Base-by-base conservation (phyloP, 2,113 vertebrate genomes). In the Paralichthys olivaceus region DNA sequence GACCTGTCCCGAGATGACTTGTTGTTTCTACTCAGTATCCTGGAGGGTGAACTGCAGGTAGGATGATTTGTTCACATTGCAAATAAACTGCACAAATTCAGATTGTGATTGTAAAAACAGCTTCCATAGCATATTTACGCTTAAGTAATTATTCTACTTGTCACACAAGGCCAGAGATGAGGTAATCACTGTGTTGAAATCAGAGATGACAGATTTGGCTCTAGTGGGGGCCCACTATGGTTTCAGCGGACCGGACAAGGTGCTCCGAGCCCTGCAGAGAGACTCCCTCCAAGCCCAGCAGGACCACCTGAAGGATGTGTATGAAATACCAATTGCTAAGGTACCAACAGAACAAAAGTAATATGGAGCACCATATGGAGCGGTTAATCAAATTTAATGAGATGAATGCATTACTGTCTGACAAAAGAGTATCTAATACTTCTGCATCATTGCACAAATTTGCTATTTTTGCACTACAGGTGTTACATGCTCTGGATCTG, bases 121-220 rank as follows among this genome's bases (percentile, higher is more conserved):
- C 25, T 5, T 15, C 40, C 25, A 25, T 65, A 20, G 28, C 2
- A 64, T 15, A 13, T 28, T 47, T 20, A 40, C 73, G 26, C 49
- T 26, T 62, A 80, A 61, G 15, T 32, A 12, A 37, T 4, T 4
- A 23, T 70, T 71, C 54, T 54, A 2, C 69, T 80, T 77, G 58
- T 78, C 70, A n/a, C 61, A 32, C 55, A 84, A 97, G 96, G 96
- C 96, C 75, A 93, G 94, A 87, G 96, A 97, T 93, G 96, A 98
- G 91, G 96, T 96, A 84, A 96, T 97, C 80, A 91, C 93, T 19
- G 92, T 96, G 87, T 85, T 97, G 89, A 96, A 96, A 90, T 95
- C 96, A 76, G 94, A 97, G 92, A 96, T 92, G 93, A 96, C 95
- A 77, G 94, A 97, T 82, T 86, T 94, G 34, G 94, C 92, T 90